Evolutionary conservation across 2,113 vertebrate species (phyloP).

Genomic region (Calidris pygmaea): DNA sequence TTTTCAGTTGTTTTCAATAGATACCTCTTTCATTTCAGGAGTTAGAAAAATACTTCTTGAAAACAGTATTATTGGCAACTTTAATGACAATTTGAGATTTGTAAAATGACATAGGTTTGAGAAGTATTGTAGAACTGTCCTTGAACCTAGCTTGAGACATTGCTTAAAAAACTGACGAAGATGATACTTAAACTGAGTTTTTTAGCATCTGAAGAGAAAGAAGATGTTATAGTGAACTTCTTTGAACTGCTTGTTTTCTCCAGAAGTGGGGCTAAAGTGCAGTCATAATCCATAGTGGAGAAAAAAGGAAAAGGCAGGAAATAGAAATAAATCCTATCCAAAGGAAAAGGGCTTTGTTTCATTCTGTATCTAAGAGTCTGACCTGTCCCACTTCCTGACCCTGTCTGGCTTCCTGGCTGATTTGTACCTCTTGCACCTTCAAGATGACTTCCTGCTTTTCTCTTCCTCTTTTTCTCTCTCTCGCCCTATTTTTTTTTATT

Average conservation of each 20-base stretch:
- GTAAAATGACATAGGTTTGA: background rate
- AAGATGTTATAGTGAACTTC: background rate
- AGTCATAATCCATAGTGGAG: background rate
- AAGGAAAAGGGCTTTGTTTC: background rate
- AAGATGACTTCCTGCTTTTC: background rate
- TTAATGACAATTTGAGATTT: background rate
- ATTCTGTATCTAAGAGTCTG: background rate
- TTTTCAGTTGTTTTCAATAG: background rate
- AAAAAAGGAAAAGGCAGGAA: background rate
- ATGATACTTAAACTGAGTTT: background rate
- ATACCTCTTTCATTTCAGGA: background rate
- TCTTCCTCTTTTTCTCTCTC: background rate
- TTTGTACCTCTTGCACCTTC: background rate
- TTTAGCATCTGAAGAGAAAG: background rate
- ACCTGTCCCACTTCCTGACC: background rate
- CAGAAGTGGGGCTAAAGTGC: background rate
- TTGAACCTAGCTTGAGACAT: background rate
- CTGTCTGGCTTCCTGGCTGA: background rate
- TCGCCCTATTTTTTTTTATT: too few relatives aligned
- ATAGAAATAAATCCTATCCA: background rate
- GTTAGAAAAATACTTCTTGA: background rate
- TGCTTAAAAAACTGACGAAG: background rate
- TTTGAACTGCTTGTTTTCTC: background rate
- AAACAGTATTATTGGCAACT: background rate
- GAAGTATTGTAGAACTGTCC: background rate